phyloP scores from a whole-genome alignment of 2,113 vertebrate genomes.

The Xenopus laevis region DNA sequence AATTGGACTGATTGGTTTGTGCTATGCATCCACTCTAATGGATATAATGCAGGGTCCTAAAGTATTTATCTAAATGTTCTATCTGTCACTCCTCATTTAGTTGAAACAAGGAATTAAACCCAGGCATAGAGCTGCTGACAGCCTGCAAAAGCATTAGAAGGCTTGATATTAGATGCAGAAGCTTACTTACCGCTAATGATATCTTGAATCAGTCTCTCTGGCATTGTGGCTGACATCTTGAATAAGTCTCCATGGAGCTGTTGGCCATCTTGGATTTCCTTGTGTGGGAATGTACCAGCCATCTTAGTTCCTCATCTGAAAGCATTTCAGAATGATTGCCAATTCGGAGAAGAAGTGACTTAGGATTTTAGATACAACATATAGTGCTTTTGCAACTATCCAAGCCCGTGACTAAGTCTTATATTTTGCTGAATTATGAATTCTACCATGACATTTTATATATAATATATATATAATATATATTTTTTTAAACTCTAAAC shows the following conservation, averaged over 20 bases:
- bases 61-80: conserved; percentile 46
- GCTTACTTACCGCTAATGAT: conserved; percentile 42
- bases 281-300: conserved; percentile 37
- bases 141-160: conserved; percentile 43
- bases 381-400: conserved; percentile 43
- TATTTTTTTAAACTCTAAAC: too few species aligned
- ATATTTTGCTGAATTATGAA: too few species aligned
- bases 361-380: neutral
- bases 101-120: conserved; percentile 54
- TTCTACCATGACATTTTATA: too few species aligned
- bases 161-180: conserved; percentile 35
- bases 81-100: conserved; percentile 41
- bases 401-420: neutral
- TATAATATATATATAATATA: too few species aligned
- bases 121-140: conserved; percentile 53
- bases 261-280: conserved; percentile 38
- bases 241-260: conserved; percentile 33
- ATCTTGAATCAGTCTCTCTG: conserved; percentile 40
- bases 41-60: conserved; percentile 38
- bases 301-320: conserved; percentile 9
- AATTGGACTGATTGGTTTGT: conserved; percentile 17
- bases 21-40: conserved; percentile 26
- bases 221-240: conserved; percentile 40
- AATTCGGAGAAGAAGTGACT: neutral
- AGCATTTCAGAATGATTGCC: neutral